Evolutionary conservation across 2,797 vertebrate species (phyloP), one percentile per base, ranked within the genome.

Genomic region (Steatocranus sp.): DNA sequence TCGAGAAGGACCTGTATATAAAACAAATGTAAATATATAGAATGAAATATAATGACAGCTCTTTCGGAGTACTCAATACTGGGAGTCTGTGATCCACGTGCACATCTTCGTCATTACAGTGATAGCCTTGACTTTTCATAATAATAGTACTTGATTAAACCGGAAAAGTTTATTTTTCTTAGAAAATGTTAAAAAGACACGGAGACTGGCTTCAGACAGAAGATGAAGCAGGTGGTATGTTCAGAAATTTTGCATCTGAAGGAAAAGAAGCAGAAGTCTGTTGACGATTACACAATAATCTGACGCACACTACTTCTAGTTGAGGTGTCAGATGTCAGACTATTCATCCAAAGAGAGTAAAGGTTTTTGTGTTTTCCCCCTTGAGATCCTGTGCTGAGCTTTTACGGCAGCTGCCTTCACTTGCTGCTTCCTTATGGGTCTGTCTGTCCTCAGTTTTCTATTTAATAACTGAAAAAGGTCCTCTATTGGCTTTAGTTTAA

Each of bases 301-400:
- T 3, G n/a, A 41, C 2, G 18, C 63, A 25, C 36, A n/a, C 3
- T 20, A 20, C 18, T n/a, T 63, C 11, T 20, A 20, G 32, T 63
- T 8, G 18, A 63, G 20, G 11, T 3, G 34, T 66, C 34, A 23
- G 34, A 25, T 25, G 5, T 4, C 63, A 17, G 12, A 25, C 32
- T 17, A 0, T 4, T 68, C 2, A 4, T 43, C 63, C 36, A 68
- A 10, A 68, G n/a, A 66, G 61, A 43, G 63, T 7, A 32, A 58
- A 58, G 0, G 27, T 32, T 32, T 32, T 58, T 66, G 36, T 66
- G 36, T 23, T 68, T 1, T 23, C 20, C 20, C 61, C 12, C 20
- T 66, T 15, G 61, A 41, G 61, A 0, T 1, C 32, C n/a, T 5
- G 1, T 66, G 12, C 61, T 38, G 36, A 38, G 20, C 8, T 25